Conservation (phyloP, 2,888 invertebrate genomes). For the Eupithecia inturbata region DNA sequence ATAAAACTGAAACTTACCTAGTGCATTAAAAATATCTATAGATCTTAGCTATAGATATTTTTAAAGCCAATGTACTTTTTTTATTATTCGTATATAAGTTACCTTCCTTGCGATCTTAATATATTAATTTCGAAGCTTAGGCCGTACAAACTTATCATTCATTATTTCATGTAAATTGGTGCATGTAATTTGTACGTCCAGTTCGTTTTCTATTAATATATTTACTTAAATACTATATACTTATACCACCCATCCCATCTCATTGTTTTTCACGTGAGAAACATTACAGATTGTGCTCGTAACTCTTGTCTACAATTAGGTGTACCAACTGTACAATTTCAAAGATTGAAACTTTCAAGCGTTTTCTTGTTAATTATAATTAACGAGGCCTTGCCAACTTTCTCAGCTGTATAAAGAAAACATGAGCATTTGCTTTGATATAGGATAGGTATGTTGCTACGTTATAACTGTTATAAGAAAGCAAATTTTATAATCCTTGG, state of each 20-base stretch:
- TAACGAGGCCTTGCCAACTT: constrained; percentile 9
- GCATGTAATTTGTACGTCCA: too few relatives aligned
- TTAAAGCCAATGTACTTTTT: too few relatives aligned
- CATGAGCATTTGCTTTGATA: background rate
- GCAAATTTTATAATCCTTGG: background rate
- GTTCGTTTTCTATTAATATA: too few relatives aligned
- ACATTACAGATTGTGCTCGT: background rate
- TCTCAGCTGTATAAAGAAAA: background rate
- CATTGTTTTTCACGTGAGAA: constrained; percentile 7
- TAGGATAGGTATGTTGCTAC: background rate
- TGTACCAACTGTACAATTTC: constrained; percentile 4
- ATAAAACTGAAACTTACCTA: background rate
- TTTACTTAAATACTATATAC: too few relatives aligned
- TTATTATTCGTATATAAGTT: too few relatives aligned
- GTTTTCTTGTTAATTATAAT: constrained; percentile 9
- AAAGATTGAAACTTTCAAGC: constrained; percentile 10
- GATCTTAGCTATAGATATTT: background rate
- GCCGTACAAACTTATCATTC: too few relatives aligned
- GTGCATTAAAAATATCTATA: background rate
- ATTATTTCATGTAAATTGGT: too few relatives aligned
- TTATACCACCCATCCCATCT: background rate
- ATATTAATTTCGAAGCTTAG: too few relatives aligned
- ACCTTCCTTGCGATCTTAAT: too few relatives aligned
- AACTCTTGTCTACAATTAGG: constrained; percentile 4
- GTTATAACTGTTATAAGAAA: background rate